These are phyloP conservation scores for Sebastes cheni DNA, from an alignment of 2,797 vertebrate species.

Conservation along the genomic window DNA sequence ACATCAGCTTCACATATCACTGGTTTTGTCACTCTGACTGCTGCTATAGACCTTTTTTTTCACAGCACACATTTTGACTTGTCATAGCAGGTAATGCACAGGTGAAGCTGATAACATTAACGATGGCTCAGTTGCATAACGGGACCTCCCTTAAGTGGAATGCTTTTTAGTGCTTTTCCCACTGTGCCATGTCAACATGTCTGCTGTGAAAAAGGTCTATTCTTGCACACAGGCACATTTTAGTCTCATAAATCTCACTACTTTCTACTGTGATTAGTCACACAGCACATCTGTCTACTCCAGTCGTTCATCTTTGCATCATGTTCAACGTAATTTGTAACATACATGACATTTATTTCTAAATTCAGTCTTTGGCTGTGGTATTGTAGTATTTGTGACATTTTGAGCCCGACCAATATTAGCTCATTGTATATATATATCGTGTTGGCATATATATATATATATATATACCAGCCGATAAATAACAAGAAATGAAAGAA, in stretches of 20 bases:
- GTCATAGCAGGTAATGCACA: background rate
- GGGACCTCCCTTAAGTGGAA: background rate
- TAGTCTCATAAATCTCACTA: background rate
- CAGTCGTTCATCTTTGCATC: background rate
- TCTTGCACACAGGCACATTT: background rate
- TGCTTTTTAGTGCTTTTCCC: background rate
- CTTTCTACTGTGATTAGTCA: background rate
- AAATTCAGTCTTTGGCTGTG: background rate
- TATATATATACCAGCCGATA: background rate
- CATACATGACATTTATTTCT: background rate
- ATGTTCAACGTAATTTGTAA: background rate
- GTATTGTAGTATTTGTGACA: background rate
- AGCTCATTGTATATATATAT: background rate
- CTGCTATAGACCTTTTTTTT: background rate
- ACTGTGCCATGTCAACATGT: background rate
- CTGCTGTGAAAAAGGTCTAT: background rate
- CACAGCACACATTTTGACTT: background rate
- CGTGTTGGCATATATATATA: background rate
- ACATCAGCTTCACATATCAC: background rate
- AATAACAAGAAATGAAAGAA: background rate
- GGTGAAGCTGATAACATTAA: background rate
- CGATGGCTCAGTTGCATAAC: background rate
- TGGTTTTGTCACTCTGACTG: background rate
- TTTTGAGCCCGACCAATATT: fast-evolving
- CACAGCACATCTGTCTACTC: background rate